Base-by-base conservation (phyloP, 2,888 invertebrate species). In the Apodemia zela region DNA sequence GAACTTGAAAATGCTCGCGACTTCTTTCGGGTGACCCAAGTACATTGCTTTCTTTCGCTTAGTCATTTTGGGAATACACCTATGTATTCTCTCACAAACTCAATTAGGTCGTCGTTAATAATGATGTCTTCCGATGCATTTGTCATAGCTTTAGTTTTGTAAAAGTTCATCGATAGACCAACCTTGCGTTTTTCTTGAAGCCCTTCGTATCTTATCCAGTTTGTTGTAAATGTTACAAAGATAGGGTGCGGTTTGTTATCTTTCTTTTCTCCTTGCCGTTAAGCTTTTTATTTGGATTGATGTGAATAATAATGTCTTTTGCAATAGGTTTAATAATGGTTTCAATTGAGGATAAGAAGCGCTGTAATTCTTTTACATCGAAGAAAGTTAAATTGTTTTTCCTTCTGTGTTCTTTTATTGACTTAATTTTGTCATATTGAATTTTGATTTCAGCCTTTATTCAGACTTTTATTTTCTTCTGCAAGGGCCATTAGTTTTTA, bases 331-430 rank as follows among this genome's bases (percentile, higher is more conserved):
- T 21, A 18, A 51, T 4, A 11, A 51, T 8, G 8, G 51, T 18
- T 51, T 51, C 47, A 0, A 58, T 47, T 1, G 35, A 51, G 1
- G 60, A 45, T 7, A 21, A 18, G 6, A 4, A 7, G 2, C 59
- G 21, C 4, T 58, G 17, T 54, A 29, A 17, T 29, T 65, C 65
- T 2, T 49, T 58, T 17, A 65, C n/a, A 0, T 63, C 63, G 38
- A 65, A 63, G 35, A 63, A 63, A n/a, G 63, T 49, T 0, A 65
- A 0, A 17, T 65, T 65, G 25, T 65, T 64, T 64, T 38, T 65
- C 35, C 35, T 38, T 58, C 45, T 64, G 13, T 65, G 3, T 3
- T 61, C 61, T 54, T 65, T 64, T 57, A 64, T 35, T 10, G 15
- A 33, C 5, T 61, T 61, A 5, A 65, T 66, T 64, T 63, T 61